These are phyloP conservation scores for Cherax quadricarinatus DNA, from an alignment of 1,140 invertebrate genomes.

Conservation along the genomic window DNA sequence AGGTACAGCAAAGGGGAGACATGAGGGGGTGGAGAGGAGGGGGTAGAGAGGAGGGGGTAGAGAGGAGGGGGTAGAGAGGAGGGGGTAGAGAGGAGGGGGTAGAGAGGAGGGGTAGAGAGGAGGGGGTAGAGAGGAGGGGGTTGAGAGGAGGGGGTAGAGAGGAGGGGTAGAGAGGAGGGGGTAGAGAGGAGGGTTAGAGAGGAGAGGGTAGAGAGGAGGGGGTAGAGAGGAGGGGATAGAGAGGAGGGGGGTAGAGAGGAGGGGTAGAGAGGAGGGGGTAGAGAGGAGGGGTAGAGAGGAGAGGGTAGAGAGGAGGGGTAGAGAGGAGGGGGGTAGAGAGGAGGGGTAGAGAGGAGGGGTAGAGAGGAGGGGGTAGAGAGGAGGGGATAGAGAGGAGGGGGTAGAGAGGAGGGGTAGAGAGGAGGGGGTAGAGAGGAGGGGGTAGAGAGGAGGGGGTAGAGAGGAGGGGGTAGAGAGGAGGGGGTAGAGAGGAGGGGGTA, in stretches of 20 bases:
- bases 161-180: no score
- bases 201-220: background rate
- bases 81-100: background rate
- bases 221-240: no score
- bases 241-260: background rate
- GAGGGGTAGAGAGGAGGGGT: no score
- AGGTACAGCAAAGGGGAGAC: background rate
- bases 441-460: no score
- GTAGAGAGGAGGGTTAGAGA: background rate
- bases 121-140: no score
- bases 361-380: background rate
- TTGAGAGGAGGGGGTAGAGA: background rate
- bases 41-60: no score
- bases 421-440: background rate
- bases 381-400: background rate
- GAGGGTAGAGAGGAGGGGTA: background rate
- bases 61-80: background rate
- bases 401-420: no score
- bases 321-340: background rate
- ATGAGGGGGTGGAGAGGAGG: no score
- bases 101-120: no score
- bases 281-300: background rate
- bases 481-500: background rate
- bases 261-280: background rate
- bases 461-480: background rate